These are phyloP conservation scores for Ridgeia piscesae DNA, from an alignment of 1,140 invertebrate genomes.

Conservation along the genomic window DNA sequence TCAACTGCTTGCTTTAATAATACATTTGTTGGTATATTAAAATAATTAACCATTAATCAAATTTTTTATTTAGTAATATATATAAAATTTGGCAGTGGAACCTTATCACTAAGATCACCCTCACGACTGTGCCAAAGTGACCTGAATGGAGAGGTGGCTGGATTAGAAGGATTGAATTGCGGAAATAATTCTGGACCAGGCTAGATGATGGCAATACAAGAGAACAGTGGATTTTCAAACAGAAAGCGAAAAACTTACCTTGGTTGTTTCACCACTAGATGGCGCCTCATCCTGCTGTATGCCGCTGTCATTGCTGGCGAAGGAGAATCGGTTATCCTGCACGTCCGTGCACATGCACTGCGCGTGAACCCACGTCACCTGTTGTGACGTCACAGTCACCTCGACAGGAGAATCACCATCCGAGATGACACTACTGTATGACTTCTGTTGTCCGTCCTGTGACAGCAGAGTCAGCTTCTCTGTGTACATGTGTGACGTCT, in stretches of 20 bases:
- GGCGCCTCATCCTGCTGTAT: constrained; percentile 17
- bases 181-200: too few species aligned
- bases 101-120: too few species aligned
- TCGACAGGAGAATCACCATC: background rate
- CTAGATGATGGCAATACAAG: background rate
- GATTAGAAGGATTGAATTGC: too few species aligned
- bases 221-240: background rate
- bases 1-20: background rate
- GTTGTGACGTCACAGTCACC: background rate
- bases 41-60: background rate
- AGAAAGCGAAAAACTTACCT: background rate
- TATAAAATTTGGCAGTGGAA: background rate
- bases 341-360: background rate
- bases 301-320: constrained; percentile 3
- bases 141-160: too few species aligned
- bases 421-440: background rate
- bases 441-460: background rate
- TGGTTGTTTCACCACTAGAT: background rate
- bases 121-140: too few species aligned
- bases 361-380: background rate
- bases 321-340: background rate
- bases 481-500: background rate
- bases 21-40: background rate
- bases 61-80: background rate
- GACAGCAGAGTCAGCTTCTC: background rate